A percentile compares a stretch with the other conserved stretches of the same genome.
These are phyloP conservation scores for Metridium senile DNA, from an alignment of 92 coral and sea anemone genomes.

Conservation along the genomic window DNA sequence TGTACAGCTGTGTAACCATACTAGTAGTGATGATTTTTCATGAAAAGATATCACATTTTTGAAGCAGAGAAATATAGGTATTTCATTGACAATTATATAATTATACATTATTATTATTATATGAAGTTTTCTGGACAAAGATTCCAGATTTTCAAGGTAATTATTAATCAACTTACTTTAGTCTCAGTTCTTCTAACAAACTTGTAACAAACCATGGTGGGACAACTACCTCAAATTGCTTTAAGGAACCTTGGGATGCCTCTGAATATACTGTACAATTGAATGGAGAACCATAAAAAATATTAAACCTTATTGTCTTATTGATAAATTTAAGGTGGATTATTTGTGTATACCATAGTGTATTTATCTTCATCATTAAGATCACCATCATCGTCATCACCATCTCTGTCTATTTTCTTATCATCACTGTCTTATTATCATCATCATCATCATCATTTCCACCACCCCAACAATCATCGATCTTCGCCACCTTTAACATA, in stretches of 20 bases:
- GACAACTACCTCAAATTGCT: conserved; percentile 1
- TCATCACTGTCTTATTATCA: background rate
- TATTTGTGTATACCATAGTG: background rate
- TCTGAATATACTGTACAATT: background rate
- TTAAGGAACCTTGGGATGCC: background rate
- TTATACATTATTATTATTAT: too few relatives aligned
- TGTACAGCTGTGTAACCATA: too few relatives aligned
- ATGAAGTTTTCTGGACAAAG: too few relatives aligned
- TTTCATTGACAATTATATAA: too few relatives aligned
- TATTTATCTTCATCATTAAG: background rate
- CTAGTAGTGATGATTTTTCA: too few relatives aligned
- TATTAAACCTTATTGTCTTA: too few relatives aligned
- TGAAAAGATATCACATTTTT: too few relatives aligned
- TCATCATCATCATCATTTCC: background rate
- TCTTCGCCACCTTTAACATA: too few relatives aligned
- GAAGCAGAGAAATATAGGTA: too few relatives aligned
- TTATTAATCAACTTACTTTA: conserved; percentile 53
- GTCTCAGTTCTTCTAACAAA: conserved; percentile 66
- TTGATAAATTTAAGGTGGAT: background rate
- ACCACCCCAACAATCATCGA: too few relatives aligned
- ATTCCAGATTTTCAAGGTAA: too few relatives aligned
- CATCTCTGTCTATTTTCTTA: background rate
- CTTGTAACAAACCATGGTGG: conserved; percentile 68
- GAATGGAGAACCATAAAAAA: too few relatives aligned
- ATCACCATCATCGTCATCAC: background rate